A percentile compares a stretch with the other conserved stretches of the same genome.
phyloP scores from a whole-genome alignment of 2,797 vertebrate genomes.

The Macrochelys suwanniensis region DNA sequence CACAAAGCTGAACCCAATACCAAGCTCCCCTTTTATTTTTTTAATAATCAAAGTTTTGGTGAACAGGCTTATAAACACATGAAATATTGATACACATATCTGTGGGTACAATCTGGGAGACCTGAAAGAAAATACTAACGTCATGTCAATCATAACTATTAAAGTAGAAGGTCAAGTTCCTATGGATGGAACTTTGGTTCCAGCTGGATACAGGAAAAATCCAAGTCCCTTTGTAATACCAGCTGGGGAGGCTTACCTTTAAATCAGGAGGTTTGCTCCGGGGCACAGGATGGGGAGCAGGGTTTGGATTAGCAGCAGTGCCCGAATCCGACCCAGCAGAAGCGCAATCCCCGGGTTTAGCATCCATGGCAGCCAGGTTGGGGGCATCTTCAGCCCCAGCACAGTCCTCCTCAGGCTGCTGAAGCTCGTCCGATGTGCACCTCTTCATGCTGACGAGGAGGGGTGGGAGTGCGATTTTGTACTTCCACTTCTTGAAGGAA shows the following conservation, averaged over 20 bases:
- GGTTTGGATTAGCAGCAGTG: conserved; percentile 63
- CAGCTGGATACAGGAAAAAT: not conserved
- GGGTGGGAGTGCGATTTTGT: conserved; percentile 52
- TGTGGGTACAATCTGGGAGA: not conserved
- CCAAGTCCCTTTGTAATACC: too few relatives aligned
- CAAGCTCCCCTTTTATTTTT: not conserved
- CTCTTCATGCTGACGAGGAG: conserved; percentile 82
- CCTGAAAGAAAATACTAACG: not conserved
- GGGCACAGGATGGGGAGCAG: conserved; percentile 66
- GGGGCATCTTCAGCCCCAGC: conserved; percentile 76
- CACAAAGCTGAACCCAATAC: too few relatives aligned
- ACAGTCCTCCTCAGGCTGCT: conserved; percentile 80
- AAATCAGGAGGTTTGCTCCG: conserved; percentile 86
- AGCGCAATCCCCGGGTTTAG: conserved; percentile 74
- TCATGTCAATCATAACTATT: not conserved
- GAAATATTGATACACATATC: not conserved
- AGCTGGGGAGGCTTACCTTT: conserved; percentile 79
- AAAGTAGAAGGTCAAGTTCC: not conserved
- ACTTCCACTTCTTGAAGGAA: conserved; percentile 31
- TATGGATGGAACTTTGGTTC: not conserved
- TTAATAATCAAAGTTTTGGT: not conserved
- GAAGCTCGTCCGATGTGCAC: conserved; percentile 86
- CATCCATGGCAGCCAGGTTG: conserved; percentile 75
- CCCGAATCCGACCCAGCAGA: conserved; percentile 51
- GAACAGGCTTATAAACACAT: not conserved